Base-by-base conservation (phyloP, 2,888 invertebrate genomes). In the Cryptops parisi region DNA sequence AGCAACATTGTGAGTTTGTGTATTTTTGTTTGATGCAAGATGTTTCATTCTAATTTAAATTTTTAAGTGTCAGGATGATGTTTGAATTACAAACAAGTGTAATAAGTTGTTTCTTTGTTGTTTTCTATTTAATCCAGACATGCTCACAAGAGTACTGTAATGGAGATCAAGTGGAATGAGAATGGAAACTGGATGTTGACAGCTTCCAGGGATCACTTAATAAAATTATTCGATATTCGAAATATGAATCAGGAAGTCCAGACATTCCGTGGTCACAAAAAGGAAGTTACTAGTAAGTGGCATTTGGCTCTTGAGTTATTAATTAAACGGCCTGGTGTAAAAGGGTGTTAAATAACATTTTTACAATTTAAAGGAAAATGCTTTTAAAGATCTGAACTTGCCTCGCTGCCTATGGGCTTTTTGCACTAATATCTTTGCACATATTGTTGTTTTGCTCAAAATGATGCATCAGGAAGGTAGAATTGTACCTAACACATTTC, bases 171-270 rank as follows among this genome's bases (percentile, higher is more conserved):
- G 70, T 99, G 98, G 97, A 99, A 99, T 72, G 82, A 84, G 50
- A 99, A 99, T 75, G 98, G 98, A 2, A 97, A 98, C 70, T 98
- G 98, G 98, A 74, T 99, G 51, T 82, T 97, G 52, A 96, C 96
- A n/a, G 96, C 96, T 0, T 96, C 96, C 2, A 75, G 97, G 58
- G 97, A 98, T 72, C 97, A 97, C 72, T 76, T 98, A 58, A 76
- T 98, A 43, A 99, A 99, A 70, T 71, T 99, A 54, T 99, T 98
- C 73, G 98, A 99, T 70, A 81, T 99, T 61, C 78, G 98, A 56
- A 96, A 97, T 73, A 76, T 99, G 63, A 84, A 84, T 56, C 85
- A 87, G 65, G 98, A 98, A 71, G 77, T 97, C 54, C 96, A 96
- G 74, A 85, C 93, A 41, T 99, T 98, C 73, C 80, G 97, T 61